A percentile compares a stretch with the other conserved stretches of the same genome.
These are phyloP conservation scores for Mythimna loreyi DNA, from an alignment of 2,888 invertebrate genomes.

Conservation along the genomic window DNA sequence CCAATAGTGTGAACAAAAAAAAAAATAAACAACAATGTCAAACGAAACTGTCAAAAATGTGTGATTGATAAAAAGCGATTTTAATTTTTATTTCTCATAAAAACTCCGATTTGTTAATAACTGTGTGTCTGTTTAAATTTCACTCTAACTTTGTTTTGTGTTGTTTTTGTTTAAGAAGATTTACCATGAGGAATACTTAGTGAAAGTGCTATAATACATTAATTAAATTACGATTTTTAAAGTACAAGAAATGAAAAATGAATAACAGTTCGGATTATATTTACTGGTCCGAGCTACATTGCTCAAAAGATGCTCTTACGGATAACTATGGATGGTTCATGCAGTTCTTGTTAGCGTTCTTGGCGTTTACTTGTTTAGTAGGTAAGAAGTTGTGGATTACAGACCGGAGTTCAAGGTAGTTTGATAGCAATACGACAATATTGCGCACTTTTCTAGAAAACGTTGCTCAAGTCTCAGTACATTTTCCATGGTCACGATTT, in stretches of 20 bases:
- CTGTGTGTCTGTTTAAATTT: constrained; percentile 25
- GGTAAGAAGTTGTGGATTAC: constrained; percentile 86
- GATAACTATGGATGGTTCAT: constrained; percentile 94
- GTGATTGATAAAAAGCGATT: constrained; percentile 22
- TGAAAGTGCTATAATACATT: constrained; percentile 35
- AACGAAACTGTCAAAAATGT: constrained; percentile 40
- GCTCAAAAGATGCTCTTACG: constrained; percentile 93
- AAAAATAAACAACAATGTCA: constrained; percentile 18
- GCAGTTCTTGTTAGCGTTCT: constrained; percentile 92
- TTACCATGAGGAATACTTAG: constrained; percentile 39
- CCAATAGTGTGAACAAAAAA: neutral
- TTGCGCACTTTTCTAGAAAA: constrained; percentile 39
- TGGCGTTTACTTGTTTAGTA: constrained; percentile 94
- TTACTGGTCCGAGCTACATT: constrained; percentile 90
- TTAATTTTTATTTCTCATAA: constrained; percentile 11
- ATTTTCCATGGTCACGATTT: constrained; percentile 1
- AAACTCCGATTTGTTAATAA: constrained; percentile 24
- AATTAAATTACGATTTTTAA: constrained; percentile 27
- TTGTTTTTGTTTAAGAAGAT: constrained; percentile 8
- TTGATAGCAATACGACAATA: constrained; percentile 28
- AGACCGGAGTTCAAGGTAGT: constrained; percentile 56
- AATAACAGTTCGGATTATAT: constrained; percentile 86
- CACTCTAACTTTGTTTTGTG: neutral
- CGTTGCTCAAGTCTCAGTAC: constrained; percentile 2
- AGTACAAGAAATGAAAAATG: constrained; percentile 81